Base-by-base conservation (phyloP, 2,797 vertebrate species). In the Poeciliopsis paucimaculata region DNA sequence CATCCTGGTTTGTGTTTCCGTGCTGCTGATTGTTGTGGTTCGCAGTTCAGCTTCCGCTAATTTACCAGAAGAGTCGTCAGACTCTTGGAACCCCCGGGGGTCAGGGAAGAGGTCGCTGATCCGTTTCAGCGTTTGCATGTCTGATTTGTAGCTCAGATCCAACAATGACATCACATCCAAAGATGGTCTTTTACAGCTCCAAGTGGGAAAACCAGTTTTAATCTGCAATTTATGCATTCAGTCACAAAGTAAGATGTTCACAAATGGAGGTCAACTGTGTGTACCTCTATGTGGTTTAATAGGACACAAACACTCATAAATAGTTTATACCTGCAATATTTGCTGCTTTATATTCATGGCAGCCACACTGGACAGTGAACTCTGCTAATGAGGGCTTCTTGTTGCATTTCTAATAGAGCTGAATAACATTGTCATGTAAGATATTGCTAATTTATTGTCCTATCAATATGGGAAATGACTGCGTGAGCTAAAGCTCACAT, bases 1-100 rank as follows among this genome's bases (percentile, higher is more conserved):
- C 73, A 23, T 70, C 45, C 23, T 49, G 36, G 77, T 87, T 76
- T 1, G 9, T 7, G 16, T 20, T 23, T 75, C 36, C 41, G 43
- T 51, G 23, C n/a, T 53, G 49, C 26, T 3, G 4, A 3, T 15
- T 23, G 41, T 36, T 62, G 82, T 23, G 71, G 73, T 78, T 73
- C 34, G 41, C 0, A 26, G 73, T 86, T 82, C 15, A 71, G 15
- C n/a, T 82, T 68, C 72, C n/a, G 74, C 84, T 47, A 81, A 87
- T 81, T 88, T 64, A 23, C 46, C 16, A 18, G 47, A 80, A 28
- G 6, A 70, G 64, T 73, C 77, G 43, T 74, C 16, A 1, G 20
- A 36, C 36, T 77, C 16, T 39, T 62, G 2, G 20, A 18, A 83
- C 47, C 75, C 1, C 0, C 36, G 18, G 31, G 71, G 64, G 46